Conservation (phyloP, 2,113 vertebrate species). For the Silurus meridionalis region DNA sequence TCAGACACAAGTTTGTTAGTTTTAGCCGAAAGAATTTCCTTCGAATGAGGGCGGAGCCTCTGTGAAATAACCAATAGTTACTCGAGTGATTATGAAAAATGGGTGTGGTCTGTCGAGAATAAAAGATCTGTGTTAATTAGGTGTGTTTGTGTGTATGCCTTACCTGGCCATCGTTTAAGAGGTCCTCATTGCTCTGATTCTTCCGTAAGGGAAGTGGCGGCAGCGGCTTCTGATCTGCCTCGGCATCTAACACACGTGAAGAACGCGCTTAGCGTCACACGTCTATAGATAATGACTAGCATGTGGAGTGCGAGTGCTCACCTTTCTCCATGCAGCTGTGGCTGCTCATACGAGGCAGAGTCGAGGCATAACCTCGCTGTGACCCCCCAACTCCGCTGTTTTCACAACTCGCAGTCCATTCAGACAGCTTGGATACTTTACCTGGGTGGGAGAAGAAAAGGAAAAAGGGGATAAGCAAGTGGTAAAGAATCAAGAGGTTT, state of each 20-base stretch:
- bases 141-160: not conserved
- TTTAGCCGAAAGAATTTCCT: not conserved
- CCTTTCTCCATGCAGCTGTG: conserved; percentile 68
- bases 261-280: not conserved
- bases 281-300: not conserved
- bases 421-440: conserved; percentile 59
- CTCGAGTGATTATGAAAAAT: not conserved
- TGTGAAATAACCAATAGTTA: not conserved
- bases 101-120: not conserved
- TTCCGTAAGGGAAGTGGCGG: conserved; percentile 72
- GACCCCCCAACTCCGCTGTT: conserved; percentile 46
- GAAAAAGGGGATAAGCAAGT: not conserved
- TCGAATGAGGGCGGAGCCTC: not conserved
- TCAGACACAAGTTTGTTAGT: conserved; percentile 27
- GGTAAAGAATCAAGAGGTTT: not conserved
- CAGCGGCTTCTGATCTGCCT: conserved; percentile 77
- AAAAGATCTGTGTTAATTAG: not conserved
- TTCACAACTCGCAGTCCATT: conserved; percentile 73
- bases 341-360: conserved; percentile 69
- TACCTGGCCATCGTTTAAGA: conserved; percentile 84
- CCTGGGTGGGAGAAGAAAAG: conserved; percentile 19
- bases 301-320: conserved; percentile 46
- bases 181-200: conserved; percentile 84
- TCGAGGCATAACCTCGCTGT: conserved; percentile 67
- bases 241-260: conserved; percentile 50